phyloP scores from a whole-genome alignment of 2,888 invertebrate genomes.

The Acronicta alni region DNA sequence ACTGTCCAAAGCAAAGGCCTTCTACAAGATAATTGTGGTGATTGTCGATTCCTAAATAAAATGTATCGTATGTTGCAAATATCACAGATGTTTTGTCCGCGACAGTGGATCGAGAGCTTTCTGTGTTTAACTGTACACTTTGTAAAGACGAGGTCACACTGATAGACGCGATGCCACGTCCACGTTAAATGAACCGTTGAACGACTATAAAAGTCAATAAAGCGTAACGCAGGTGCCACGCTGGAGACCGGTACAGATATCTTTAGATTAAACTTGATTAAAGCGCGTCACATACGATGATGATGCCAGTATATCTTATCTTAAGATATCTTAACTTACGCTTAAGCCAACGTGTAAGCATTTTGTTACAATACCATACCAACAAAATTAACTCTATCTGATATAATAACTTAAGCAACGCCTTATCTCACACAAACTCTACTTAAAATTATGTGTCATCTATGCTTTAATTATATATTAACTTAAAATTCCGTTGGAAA shows the following conservation, averaged over 20 bases:
- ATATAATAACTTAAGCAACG: constrained; percentile 27
- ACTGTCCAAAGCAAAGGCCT: too few relatives aligned
- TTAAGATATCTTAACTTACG: too few relatives aligned
- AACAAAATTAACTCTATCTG: constrained; percentile 32
- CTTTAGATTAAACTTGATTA: constrained; percentile 46
- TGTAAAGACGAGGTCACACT: constrained; percentile 34
- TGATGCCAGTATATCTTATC: too few relatives aligned
- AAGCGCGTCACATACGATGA: too few relatives aligned
- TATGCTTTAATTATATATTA: constrained; percentile 37
- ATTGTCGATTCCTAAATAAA: too few relatives aligned
- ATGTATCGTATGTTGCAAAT: constrained; percentile 31
- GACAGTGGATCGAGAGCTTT: constrained; percentile 13
- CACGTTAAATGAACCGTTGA: constrained; percentile 64
- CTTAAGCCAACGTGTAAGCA: constrained; percentile 40
- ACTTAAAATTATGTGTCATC: constrained; percentile 26
- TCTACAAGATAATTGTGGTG: too few relatives aligned
- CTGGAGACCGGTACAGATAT: constrained; percentile 48
- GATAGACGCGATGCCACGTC: constrained; percentile 36
- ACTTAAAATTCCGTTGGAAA: constrained; percentile 39
- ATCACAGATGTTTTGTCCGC: constrained; percentile 23
- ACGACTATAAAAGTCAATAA: constrained; percentile 67
- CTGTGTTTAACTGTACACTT: constrained; percentile 29
- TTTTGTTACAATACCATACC: constrained; percentile 31
- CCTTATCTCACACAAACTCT: constrained; percentile 28
- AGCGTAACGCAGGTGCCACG: constrained; percentile 72